Conservation (phyloP, 2,113 vertebrate species). For the Oxyruncus cristatus region DNA sequence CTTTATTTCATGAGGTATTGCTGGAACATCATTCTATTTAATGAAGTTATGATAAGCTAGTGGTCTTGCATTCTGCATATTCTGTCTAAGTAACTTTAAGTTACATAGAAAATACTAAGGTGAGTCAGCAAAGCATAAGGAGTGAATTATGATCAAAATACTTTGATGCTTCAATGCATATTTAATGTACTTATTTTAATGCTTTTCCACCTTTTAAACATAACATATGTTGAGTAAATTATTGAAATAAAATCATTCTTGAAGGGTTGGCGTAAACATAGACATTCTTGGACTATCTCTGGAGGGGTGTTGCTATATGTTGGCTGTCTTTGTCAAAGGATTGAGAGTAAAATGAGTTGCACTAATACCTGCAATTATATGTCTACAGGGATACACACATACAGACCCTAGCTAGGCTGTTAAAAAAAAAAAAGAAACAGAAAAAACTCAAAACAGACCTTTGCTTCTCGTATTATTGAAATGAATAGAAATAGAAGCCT, state of each 20-base stretch:
- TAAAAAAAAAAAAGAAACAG: background rate
- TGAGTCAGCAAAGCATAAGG: background rate
- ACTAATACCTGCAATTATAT: background rate
- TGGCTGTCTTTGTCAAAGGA: background rate
- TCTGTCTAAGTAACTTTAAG: background rate
- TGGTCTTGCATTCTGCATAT: background rate
- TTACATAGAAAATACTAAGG: background rate
- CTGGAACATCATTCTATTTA: background rate
- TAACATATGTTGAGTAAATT: background rate
- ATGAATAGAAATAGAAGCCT: background rate
- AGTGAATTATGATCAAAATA: background rate
- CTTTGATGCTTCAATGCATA: background rate
- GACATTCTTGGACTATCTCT: background rate
- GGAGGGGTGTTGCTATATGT: background rate
- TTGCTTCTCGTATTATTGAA: background rate
- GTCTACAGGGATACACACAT: background rate
- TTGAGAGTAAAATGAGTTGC: background rate
- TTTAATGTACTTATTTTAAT: background rate
- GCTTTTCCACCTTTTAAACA: background rate
- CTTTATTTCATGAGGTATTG: background rate
- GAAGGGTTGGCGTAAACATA: background rate
- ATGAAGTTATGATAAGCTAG: background rate
- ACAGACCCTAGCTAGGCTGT: background rate
- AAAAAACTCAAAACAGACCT: background rate
- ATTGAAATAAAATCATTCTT: background rate